Base-by-base conservation (phyloP, 2,113 vertebrate genomes). In the Chlamydotis undulata region DNA sequence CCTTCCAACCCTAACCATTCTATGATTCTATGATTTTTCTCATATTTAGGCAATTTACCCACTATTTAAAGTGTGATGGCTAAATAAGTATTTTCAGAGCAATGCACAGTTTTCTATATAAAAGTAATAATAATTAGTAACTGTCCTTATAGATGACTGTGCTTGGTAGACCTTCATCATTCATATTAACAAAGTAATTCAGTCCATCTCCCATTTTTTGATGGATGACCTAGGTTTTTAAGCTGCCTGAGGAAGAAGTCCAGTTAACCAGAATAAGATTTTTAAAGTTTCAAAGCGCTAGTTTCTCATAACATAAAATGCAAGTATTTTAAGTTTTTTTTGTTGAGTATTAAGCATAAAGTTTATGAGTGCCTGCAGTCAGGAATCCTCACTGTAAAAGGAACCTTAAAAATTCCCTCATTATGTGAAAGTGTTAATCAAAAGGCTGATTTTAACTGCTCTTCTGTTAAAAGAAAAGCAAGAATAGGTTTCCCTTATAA, bases 401-500 rank as follows among this genome's bases (percentile, higher is more conserved):
- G 10, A 18, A 31, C 10, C 43, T 69, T 55, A 82, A 87, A 53
- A 69, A 61, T 18, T 91, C 11, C 31, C 39, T 69, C 2, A 18
- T 43, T 76, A 35, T 90, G n/a, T 73, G 19, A 50, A 95, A 94
- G 33, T 35, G 28, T 86, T 97, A 77, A 73, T 43, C 24, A 52
- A 49, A 47, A 37, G 60, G 15, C 39, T 92, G 33, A 80, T 71
- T 82, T 86, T 87, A 71, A 53, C 77, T 94, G 16, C 23, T n/a
- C 35, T 89, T 96, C 53, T 74, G 37, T 65, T 96, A 78, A 87
- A 90, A 93, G 82, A 25, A 96, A 95, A 94, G 75, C 88, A 95
- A 96, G 82, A 96, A 71, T 93, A 83, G 37, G 5, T 60, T 95
- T 96, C 56, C 22, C n/a, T 91, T 81, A 82, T 45, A 96, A 70